phyloP scores from a whole-genome alignment of 2,113 vertebrate species.

The Anarhynchus alexandrinus region DNA sequence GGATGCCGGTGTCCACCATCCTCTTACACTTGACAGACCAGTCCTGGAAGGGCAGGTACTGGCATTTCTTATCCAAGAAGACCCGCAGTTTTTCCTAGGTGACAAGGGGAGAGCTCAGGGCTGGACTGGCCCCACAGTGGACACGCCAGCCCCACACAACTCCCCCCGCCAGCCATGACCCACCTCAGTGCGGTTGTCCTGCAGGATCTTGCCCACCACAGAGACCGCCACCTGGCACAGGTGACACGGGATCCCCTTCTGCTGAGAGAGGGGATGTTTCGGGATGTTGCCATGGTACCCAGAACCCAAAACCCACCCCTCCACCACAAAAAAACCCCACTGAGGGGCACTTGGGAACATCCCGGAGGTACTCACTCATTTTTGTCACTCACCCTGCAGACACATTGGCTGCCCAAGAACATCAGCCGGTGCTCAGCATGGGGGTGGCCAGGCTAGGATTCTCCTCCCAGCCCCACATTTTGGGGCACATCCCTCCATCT shows the following conservation, averaged over 20 bases:
- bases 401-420: neutral
- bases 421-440: rapidly evolving
- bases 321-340: neutral
- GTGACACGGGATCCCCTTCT: slow-evolving; percentile 88
- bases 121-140: rapidly evolving
- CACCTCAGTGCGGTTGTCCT: slow-evolving; percentile 89
- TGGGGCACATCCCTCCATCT: neutral
- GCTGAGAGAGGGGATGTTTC: rapidly evolving
- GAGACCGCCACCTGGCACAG: slow-evolving; percentile 84
- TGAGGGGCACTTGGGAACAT: no score
- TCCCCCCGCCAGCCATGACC: neutral
- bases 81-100: slow-evolving; percentile 77
- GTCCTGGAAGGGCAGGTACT: slow-evolving; percentile 80
- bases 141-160: rapidly evolving
- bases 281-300: rapidly evolving
- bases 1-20: slow-evolving; percentile 83
- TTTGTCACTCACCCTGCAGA: neutral
- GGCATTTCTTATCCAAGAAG: slow-evolving; percentile 88
- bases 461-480: rapidly evolving
- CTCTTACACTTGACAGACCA: slow-evolving; percentile 83
- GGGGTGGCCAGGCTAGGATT: neutral
- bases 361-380: neutral
- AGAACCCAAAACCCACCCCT: neutral
- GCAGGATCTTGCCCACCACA: slow-evolving; percentile 79
- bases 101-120: neutral